phyloP scores from a whole-genome alignment of 2,888 invertebrate species.

The Dasysyrphus albostriatus region DNA sequence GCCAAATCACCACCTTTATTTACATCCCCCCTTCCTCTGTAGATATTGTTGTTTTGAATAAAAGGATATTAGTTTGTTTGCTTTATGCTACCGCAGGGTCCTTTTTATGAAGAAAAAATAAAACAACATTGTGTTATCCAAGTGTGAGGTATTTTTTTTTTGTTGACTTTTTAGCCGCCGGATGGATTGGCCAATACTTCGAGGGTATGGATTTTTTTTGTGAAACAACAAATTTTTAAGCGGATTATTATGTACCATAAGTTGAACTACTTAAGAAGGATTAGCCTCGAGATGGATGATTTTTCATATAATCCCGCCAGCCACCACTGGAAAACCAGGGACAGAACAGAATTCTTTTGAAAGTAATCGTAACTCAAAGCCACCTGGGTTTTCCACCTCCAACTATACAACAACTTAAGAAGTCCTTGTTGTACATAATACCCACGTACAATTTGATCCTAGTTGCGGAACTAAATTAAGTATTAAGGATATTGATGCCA shows the following conservation, averaged over 20 bases:
- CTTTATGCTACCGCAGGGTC: constrained; percentile 63
- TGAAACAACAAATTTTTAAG: constrained; percentile 47
- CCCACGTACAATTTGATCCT: constrained; percentile 40
- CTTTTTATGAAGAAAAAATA: constrained; percentile 27
- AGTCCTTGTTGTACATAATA: constrained; percentile 4
- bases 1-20: constrained; percentile 39
- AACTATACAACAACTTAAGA: neutral
- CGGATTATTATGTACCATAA: constrained; percentile 58
- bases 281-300: constrained; percentile 38
- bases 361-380: constrained; percentile 9
- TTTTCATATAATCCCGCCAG: constrained; percentile 29
- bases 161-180: constrained; percentile 35
- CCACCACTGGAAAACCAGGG: neutral
- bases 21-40: neutral
- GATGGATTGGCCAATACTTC: constrained; percentile 13
- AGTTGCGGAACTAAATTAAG: constrained; percentile 46
- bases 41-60: constrained; percentile 47
- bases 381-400: neutral
- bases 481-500: constrained; percentile 54
- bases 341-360: neutral
- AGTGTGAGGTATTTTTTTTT: constrained; percentile 18
- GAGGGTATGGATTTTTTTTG: neutral
- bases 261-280: constrained; percentile 58
- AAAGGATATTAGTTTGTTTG: constrained; percentile 70
- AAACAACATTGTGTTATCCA: constrained; percentile 32